A percentile compares a stretch with the other conserved stretches of the same genome.
Evolutionary conservation across 2,888 invertebrate genomes (phyloP).

Genomic region (Lepidonotus clava): DNA sequence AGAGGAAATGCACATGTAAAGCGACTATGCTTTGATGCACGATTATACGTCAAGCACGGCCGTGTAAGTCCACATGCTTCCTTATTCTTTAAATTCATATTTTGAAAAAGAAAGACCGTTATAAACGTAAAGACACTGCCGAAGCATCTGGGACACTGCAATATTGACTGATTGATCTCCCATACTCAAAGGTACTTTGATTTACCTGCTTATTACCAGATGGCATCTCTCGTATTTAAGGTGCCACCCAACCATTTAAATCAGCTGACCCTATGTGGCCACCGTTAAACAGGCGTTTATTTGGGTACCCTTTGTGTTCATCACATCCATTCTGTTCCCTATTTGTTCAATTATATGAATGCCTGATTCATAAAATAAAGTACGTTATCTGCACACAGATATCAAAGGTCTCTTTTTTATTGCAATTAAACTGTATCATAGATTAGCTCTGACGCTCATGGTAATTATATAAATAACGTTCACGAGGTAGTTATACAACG

Average conservation of each 20-base stretch:
- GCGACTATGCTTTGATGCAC: background rate
- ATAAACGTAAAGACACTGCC: background rate
- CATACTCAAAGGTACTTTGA: background rate
- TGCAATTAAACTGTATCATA: too few relatives aligned
- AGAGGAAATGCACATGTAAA: background rate
- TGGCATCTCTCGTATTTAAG: background rate
- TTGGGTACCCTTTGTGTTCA: slow-evolving; percentile 31
- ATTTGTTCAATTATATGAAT: slow-evolving; percentile 13
- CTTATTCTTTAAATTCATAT: background rate
- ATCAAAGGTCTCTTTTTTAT: too few relatives aligned
- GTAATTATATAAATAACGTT: too few relatives aligned
- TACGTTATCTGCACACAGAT: slow-evolving; percentile 9
- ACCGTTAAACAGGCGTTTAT: background rate
- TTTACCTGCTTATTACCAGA: background rate
- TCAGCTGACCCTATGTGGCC: background rate
- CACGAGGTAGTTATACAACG: too few relatives aligned
- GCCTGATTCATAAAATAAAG: slow-evolving; percentile 19
- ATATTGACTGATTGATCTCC: background rate
- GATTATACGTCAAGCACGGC: background rate
- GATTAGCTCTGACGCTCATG: too few relatives aligned
- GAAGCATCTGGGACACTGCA: slow-evolving; percentile 2
- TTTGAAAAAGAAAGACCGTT: background rate
- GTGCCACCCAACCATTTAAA: background rate
- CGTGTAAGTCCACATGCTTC: background rate
- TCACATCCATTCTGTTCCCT: slow-evolving; percentile 22